Evolutionary conservation across 2,113 vertebrate species (phyloP), one percentile per base, ranked within the genome.

Genomic region (Clarias batrachus): DNA sequence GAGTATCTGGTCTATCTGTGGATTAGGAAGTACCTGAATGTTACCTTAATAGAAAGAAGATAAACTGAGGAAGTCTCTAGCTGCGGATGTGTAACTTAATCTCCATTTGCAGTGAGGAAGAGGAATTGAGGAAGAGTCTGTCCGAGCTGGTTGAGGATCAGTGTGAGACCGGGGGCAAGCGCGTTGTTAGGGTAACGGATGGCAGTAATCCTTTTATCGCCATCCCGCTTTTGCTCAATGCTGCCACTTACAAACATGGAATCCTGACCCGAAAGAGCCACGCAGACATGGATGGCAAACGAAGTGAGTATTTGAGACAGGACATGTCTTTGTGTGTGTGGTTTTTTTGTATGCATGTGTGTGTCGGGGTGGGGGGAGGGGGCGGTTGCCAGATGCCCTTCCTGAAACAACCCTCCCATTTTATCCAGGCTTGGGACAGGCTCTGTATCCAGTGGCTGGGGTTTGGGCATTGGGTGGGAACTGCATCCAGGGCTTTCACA

Each of bases 81-180:
- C 71, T 76, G 70, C 78, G 84, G 88, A 86, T 91, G 70, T 6
- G 91, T 93, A 92, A 73, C 65, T 4, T 73, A 37, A 62, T 88
- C 84, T 85, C 41, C 56, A 86, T 93, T 91, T 89, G 91, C 93
- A 99, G 98, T 48, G 97, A 99, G 91, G 97, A 98, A 94, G 97
- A 99, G 59, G 98, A 99, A 92, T 91, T 99, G 94, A 96, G 98
- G 91, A 99, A 98, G 90, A 99, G 97, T 0, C 95, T 99, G 89
- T 99, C 98, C 0, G 98, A 99, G 94, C 94, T 99, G 90, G 98
- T 99, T 78, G 97, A 99, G 91, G 98, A 98, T 93, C 97, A 97
- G 88, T 97, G 96, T 17, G 98, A 98, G 91, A 95, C 95, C 54
- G 96, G 97, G 11, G 94, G 94, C 1, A 99, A 97, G 93, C 96